Evolutionary conservation across 2,113 vertebrate genomes (phyloP).

Genomic region (Eublepharis macularius): DNA sequence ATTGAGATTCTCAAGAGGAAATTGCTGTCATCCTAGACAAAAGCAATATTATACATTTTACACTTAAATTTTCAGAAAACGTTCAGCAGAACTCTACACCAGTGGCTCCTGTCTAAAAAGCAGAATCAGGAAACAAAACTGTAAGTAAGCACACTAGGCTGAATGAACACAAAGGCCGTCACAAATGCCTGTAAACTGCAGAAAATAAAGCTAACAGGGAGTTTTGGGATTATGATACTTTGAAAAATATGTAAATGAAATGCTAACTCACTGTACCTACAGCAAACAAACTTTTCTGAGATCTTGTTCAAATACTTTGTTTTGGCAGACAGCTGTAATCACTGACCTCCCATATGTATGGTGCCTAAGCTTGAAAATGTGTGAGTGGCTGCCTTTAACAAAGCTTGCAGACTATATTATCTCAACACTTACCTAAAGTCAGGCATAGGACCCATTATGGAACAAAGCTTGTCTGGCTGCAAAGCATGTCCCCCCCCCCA

Average conservation of each 20-base stretch:
- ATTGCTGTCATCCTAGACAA: constrained; percentile 50
- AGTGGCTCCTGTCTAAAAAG: constrained; percentile 28
- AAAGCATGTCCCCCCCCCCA: not conserved
- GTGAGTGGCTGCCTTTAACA: not conserved
- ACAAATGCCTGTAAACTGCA: constrained; percentile 43
- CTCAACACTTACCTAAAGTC: not conserved
- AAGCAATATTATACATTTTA: constrained; percentile 31
- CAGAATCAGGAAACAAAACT: constrained; percentile 48
- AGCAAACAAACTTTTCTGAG: constrained; percentile 5
- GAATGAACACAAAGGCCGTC: constrained; percentile 35
- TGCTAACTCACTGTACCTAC: not conserved
- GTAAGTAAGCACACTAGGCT: constrained; percentile 34
- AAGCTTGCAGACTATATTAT: not conserved
- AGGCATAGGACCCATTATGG: not conserved
- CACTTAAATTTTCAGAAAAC: not conserved
- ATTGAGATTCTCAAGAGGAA: constrained; percentile 57
- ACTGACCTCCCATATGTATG: not conserved
- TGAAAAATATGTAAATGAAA: constrained; percentile 12
- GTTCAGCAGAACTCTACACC: constrained; percentile 44
- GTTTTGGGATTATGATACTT: constrained; percentile 11
- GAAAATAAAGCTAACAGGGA: constrained; percentile 41
- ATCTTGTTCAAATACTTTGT: not conserved
- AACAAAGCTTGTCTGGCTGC: too few species aligned
- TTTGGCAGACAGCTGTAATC: constrained; percentile 11
- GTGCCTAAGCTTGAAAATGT: not conserved